These are phyloP conservation scores for Phrynocephalus forsythii DNA, from an alignment of 2,797 vertebrate genomes.

Conservation along the genomic window DNA sequence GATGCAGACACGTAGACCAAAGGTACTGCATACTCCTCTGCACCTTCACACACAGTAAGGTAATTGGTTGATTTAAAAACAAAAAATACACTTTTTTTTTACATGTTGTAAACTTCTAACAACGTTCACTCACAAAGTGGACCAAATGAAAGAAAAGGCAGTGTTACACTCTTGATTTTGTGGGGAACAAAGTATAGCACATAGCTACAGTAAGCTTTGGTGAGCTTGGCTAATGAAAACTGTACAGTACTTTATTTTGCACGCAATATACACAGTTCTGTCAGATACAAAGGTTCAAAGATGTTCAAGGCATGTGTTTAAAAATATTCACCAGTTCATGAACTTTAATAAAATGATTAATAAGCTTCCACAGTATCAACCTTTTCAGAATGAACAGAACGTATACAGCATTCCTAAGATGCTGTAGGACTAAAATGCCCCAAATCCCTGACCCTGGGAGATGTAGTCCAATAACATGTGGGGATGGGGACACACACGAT, in stretches of 20 bases:
- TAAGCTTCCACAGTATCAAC: not conserved
- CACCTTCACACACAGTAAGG: conserved; percentile 49
- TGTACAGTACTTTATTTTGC: too few relatives aligned
- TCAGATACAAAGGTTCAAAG: not conserved
- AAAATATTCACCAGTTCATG: not conserved
- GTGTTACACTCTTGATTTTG: not conserved
- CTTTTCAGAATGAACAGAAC: not conserved
- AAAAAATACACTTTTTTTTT: conserved; percentile 25
- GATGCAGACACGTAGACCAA: conserved; percentile 55
- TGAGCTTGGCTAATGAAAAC: not conserved
- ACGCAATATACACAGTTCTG: not conserved
- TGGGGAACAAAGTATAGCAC: not conserved
- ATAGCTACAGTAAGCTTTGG: not conserved
- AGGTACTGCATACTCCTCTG: conserved; percentile 55
- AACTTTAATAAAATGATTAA: too few relatives aligned
- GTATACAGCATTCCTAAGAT: too few relatives aligned
- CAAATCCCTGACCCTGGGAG: too few relatives aligned
- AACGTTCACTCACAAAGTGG: not conserved
- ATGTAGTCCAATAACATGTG: too few relatives aligned
- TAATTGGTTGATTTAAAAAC: conserved; percentile 14
- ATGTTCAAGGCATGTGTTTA: too few relatives aligned
- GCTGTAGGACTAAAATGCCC: too few relatives aligned
- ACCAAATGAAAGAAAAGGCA: not conserved
- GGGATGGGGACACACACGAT: too few relatives aligned
- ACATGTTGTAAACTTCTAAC: not conserved